These are phyloP conservation scores for Nesometra sesokonis DNA, from an alignment of 35 echinoderm and acorn worm genomes.

Conservation along the genomic window DNA sequence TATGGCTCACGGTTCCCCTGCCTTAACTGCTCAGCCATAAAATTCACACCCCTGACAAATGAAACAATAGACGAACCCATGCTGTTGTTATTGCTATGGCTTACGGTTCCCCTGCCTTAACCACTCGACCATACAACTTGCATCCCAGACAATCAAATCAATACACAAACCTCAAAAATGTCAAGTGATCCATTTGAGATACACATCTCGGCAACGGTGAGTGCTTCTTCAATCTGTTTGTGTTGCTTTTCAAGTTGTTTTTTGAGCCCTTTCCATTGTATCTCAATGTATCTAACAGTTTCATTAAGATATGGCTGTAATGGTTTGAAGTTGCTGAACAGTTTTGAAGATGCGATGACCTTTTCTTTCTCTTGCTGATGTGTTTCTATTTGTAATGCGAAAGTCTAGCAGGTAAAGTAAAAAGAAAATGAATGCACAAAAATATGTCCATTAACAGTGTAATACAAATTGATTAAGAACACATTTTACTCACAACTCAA, in stretches of 20 bases:
- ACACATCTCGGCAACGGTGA: slow-evolving; percentile 52
- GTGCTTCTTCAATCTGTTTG: slow-evolving; percentile 79
- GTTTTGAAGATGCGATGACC: slow-evolving; percentile 44
- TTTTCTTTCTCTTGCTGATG: slow-evolving; percentile 80
- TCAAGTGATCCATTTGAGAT: not conserved
- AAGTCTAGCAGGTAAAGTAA: slow-evolving; percentile 35
- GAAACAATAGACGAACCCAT: too few species aligned
- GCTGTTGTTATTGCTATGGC: too few species aligned
- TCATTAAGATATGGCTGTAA: slow-evolving; percentile 39
- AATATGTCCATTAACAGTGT: too few species aligned
- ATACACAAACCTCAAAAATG: not conserved
- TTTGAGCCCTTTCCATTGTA: slow-evolving; percentile 52
- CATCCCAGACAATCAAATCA: too few species aligned
- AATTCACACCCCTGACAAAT: too few species aligned
- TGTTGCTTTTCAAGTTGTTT: slow-evolving; percentile 65
- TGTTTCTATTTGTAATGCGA: slow-evolving; percentile 80
- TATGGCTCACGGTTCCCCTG: too few species aligned
- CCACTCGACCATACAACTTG: too few species aligned
- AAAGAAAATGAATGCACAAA: not conserved
- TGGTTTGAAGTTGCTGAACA: slow-evolving; percentile 42
- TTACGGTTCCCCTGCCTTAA: too few species aligned
- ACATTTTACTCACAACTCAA: too few species aligned
- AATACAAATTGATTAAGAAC: too few species aligned
- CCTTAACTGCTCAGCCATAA: too few species aligned
- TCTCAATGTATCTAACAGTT: slow-evolving; percentile 36